Evolutionary conservation across 2,888 invertebrate genomes (phyloP).

Genomic region (Poecilus cupreus): DNA sequence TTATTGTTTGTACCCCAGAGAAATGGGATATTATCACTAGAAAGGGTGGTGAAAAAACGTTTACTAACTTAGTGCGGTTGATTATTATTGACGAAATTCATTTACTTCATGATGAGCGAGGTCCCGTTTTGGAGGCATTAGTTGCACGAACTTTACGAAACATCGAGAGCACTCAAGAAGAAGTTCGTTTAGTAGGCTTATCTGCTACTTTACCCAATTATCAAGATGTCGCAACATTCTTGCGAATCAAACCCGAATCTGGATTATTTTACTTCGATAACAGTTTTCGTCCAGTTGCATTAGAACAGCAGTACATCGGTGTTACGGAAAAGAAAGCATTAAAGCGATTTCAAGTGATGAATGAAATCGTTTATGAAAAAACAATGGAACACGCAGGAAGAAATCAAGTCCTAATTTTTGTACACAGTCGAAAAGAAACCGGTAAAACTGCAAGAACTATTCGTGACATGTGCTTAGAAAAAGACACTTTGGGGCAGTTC

Average conservation of each 20-base stretch:
- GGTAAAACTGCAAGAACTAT: slow-evolving; percentile 97
- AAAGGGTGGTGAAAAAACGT: slow-evolving; percentile 98
- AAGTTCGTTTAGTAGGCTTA: slow-evolving; percentile 95
- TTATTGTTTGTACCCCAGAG: slow-evolving; percentile 99
- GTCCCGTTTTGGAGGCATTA: slow-evolving; percentile 96
- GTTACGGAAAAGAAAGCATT: slow-evolving; percentile 99
- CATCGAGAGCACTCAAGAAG: slow-evolving; percentile 95
- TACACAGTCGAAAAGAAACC: slow-evolving; percentile 99
- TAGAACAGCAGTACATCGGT: slow-evolving; percentile 99
- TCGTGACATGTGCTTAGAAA: slow-evolving; percentile 97
- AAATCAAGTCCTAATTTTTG: slow-evolving; percentile 98
- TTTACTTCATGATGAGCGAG: slow-evolving; percentile 97
- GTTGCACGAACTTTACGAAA: slow-evolving; percentile 93
- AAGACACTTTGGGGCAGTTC: slow-evolving; percentile 97
- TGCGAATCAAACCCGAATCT: slow-evolving; percentile 90
- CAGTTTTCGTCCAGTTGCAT: slow-evolving; percentile 94
- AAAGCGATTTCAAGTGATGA: slow-evolving; percentile 98
- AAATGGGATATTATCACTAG: slow-evolving; percentile 99
- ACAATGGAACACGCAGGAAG: slow-evolving; percentile 99
- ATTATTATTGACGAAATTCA: slow-evolving; percentile 99
- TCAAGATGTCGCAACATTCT: slow-evolving; percentile 96
- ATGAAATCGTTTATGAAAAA: slow-evolving; percentile 99
- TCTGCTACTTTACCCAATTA: slow-evolving; percentile 99
- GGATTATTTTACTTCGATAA: slow-evolving; percentile 99
- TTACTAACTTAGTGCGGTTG: slow-evolving; percentile 95